Percentiles rank a stretch among this genome's conserved stretches.
Conservation (phyloP, 2,797 vertebrate species). For the Arctocebus calabarensis region DNA sequence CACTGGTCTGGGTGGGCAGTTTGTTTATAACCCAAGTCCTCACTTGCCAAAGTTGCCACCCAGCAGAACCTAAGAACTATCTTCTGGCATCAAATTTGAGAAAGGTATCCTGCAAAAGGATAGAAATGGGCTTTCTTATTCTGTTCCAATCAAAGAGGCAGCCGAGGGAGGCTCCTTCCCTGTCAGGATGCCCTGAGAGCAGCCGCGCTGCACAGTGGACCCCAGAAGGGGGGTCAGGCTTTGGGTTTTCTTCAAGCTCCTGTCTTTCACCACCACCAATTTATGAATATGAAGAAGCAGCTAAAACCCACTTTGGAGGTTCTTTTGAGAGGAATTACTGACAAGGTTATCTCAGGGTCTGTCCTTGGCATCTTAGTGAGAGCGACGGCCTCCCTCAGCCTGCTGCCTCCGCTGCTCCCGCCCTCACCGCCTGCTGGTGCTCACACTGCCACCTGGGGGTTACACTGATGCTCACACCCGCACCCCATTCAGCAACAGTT, state of each 20-base stretch:
- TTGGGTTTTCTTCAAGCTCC: not conserved
- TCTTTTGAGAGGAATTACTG: not conserved
- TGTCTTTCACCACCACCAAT: not conserved
- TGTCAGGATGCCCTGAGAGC: not conserved
- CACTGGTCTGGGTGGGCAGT: not conserved
- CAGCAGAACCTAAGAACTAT: not conserved
- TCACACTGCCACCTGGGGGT: not conserved
- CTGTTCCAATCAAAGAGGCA: not conserved
- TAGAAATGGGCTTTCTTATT: not conserved
- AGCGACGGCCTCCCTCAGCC: not conserved
- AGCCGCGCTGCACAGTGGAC: fast-evolving
- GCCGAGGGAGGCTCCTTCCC: too few relatives aligned
- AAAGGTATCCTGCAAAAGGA: not conserved
- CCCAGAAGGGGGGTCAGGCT: not conserved
- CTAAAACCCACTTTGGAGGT: not conserved
- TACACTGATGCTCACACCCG: not conserved
- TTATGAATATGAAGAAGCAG: not conserved
- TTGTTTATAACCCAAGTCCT: not conserved
- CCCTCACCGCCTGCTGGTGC: not conserved
- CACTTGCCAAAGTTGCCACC: not conserved
- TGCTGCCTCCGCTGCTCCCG: not conserved
- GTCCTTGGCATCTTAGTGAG: not conserved
- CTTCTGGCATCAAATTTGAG: not conserved
- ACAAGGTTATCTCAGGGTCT: not conserved
- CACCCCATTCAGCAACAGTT: fast-evolving